Evolutionary conservation across 1,140 invertebrate genomes (phyloP).

Genomic region (Meloidogyne exigua): DNA sequence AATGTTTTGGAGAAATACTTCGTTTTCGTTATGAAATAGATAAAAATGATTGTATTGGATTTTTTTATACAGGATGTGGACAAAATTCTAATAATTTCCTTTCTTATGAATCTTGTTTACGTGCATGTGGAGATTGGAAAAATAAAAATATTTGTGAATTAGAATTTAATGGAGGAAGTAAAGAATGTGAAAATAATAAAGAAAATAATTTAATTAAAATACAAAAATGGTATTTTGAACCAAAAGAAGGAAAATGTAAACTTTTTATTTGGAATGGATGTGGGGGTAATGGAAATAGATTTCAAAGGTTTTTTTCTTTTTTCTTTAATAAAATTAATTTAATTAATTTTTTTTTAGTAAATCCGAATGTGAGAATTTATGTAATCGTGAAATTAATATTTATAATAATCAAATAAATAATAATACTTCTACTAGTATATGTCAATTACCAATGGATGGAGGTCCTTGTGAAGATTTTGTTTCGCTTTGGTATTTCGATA

Average conservation of each 20-base stretch:
- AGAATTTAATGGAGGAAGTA: conserved; percentile 72
- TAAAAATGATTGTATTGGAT: conserved; percentile 45
- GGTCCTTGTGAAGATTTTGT: conserved; percentile 58
- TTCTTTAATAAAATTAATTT: neutral
- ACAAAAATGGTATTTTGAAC: conserved; percentile 55
- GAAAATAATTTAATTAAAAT: conserved; percentile 18
- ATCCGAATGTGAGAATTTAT: conserved; percentile 56
- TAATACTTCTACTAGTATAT: no score
- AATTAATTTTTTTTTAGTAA: conserved; percentile 50
- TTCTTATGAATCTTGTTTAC: conserved; percentile 55
- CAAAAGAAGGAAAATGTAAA: conserved; percentile 40
- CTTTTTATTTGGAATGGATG: conserved; percentile 61
- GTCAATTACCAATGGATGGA: conserved; percentile 44
- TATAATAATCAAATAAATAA: neutral
- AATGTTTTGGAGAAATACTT: conserved; percentile 54
- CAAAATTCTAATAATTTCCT: conserved; percentile 56
- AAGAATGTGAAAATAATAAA: neutral
- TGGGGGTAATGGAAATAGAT: conserved; percentile 60
- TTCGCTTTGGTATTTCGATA: conserved; percentile 69
- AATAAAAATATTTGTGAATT: conserved; percentile 72
- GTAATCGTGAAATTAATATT: conserved; percentile 40
- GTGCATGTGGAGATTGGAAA: conserved; percentile 58
- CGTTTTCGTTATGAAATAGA: conserved; percentile 54
- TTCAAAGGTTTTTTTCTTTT: conserved; percentile 21
- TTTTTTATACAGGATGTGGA: conserved; percentile 58